Conservation (phyloP, 2,888 invertebrate genomes). For the Adelognathus sp. region DNA sequence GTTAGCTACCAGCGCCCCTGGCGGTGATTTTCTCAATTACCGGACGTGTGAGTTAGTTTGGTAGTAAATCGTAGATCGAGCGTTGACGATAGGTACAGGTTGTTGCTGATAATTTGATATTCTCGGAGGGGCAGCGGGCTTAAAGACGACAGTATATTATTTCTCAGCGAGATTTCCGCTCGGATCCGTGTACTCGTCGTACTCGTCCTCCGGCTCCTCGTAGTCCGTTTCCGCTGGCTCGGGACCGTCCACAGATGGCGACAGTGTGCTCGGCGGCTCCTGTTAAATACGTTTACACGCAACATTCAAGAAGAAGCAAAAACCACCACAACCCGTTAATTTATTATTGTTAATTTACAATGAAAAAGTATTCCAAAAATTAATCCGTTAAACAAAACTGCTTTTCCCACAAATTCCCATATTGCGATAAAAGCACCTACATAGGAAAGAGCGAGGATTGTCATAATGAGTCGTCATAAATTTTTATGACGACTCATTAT, state of each 20-base stretch:
- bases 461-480: too few species aligned
- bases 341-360: conserved; percentile 1
- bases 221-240: conserved; percentile 84
- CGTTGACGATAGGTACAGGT: conserved; percentile 3
- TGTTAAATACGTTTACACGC: conserved; percentile 70
- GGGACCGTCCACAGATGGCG: conserved; percentile 83
- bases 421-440: too few species aligned
- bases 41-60: conserved; percentile 60
- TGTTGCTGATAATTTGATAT: conserved; percentile 63
- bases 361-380: too few species aligned
- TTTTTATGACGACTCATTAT: too few species aligned
- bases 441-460: too few species aligned
- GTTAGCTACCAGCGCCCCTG: conserved; percentile 20
- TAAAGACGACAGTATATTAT: conserved; percentile 71
- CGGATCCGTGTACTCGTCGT: conserved; percentile 83
- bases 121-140: conserved; percentile 66
- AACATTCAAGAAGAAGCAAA: conserved; percentile 34
- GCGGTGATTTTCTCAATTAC: conserved; percentile 56
- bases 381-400: too few species aligned
- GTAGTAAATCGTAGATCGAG: conserved; percentile 33
- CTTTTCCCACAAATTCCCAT: too few species aligned
- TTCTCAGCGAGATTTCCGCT: conserved; percentile 79
- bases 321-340: conserved; percentile 38
- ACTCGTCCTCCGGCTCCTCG: conserved; percentile 83
- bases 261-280: conserved; percentile 79